A percentile compares a stretch with the other conserved stretches of the same genome.
Conservation (phyloP, 2,113 vertebrate genomes). For the Bos indicus region DNA sequence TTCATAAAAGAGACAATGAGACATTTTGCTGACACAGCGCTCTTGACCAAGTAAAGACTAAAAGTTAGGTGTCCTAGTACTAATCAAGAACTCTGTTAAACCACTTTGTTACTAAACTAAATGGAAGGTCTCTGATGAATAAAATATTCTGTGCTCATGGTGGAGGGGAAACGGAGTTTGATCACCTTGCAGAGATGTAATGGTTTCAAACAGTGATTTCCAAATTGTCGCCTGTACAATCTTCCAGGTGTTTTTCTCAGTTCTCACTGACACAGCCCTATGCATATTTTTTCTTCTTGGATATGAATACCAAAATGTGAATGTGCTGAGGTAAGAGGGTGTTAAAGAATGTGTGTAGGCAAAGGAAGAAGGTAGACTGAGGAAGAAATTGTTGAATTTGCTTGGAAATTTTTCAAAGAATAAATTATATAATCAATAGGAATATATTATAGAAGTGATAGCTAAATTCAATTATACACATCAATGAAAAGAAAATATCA, state of each 20-base stretch:
- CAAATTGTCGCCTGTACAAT: neutral
- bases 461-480: neutral
- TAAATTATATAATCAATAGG: neutral
- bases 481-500: neutral
- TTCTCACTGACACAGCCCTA: neutral
- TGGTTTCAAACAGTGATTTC: slow-evolving; percentile 50
- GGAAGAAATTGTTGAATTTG: neutral
- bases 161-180: neutral
- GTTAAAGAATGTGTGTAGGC: neutral
- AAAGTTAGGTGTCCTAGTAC: slow-evolving; percentile 54
- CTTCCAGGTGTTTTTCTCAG: neutral
- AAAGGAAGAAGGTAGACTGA: neutral
- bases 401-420: neutral
- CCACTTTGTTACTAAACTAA: slow-evolving; percentile 56
- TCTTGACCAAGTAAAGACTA: slow-evolving; percentile 65
- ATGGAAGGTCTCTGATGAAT: slow-evolving; percentile 64
- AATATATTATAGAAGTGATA: neutral
- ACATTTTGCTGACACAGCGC: slow-evolving; percentile 68
- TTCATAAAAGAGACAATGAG: slow-evolving; percentile 55
- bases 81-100: slow-evolving; percentile 66
- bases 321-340: neutral
- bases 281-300: neutral
- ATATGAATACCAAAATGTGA: slow-evolving; percentile 10
- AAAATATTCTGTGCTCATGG: slow-evolving; percentile 58
- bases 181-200: slow-evolving; percentile 54